A percentile compares a stretch with the other conserved stretches of the same genome.
Conservation (phyloP, 2,113 vertebrate species). For the Elachura formosa region DNA sequence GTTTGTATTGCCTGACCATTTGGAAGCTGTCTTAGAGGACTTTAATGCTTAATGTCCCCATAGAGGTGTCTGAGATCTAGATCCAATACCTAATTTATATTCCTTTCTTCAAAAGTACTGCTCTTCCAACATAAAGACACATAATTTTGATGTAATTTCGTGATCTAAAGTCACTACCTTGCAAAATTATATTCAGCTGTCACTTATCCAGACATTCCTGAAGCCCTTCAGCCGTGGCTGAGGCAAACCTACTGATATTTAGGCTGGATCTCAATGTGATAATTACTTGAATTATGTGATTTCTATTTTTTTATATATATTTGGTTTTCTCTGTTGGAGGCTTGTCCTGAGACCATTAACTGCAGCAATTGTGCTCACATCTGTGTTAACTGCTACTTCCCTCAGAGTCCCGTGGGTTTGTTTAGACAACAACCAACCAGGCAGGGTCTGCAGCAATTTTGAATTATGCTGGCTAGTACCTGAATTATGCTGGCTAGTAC, state of each 20-base stretch:
- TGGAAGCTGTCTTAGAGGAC: not conserved
- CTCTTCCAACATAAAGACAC: not conserved
- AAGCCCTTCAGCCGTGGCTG: not conserved
- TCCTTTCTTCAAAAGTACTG: not conserved
- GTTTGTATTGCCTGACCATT: not conserved
- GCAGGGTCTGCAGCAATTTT: not conserved
- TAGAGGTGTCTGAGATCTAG: not conserved
- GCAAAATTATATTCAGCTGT: not conserved
- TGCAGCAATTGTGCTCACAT: not conserved
- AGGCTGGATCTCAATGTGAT: not conserved
- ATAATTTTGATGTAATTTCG: not conserved
- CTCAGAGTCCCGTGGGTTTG: not conserved
- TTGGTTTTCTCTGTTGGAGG: not conserved
- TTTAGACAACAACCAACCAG: not conserved
- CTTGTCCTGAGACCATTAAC: not conserved
- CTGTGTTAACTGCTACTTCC: not conserved
- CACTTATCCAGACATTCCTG: not conserved
- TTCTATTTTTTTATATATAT: not conserved
- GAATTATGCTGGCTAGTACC: not conserved
- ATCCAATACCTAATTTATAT: not conserved
- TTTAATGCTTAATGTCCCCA: not conserved
- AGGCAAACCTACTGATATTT: not conserved
- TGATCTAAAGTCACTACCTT: not conserved
- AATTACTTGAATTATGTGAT: not conserved
- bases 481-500: not conserved